These are phyloP conservation scores for Cyaniris semiargus DNA, from an alignment of 2,888 invertebrate species.

Conservation along the genomic window DNA sequence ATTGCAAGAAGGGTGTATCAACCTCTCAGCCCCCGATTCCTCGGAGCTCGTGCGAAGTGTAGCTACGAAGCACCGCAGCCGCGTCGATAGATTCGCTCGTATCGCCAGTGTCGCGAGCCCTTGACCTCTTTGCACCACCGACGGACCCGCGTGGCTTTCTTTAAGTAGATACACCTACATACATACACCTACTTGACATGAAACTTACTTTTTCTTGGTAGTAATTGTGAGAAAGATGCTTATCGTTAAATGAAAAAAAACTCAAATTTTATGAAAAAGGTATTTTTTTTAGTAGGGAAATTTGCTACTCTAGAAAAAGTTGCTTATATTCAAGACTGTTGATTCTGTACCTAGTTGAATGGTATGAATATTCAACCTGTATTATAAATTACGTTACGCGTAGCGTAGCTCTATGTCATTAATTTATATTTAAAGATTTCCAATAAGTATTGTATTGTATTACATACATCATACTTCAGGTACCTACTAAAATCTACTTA, in stretches of 20 bases:
- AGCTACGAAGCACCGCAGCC: neutral
- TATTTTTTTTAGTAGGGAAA: too few relatives aligned
- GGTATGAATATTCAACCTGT: too few relatives aligned
- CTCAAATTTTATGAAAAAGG: too few relatives aligned
- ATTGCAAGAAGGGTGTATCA: too few relatives aligned
- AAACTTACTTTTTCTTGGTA: neutral
- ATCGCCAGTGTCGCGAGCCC: conserved; percentile 7
- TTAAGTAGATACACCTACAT: neutral
- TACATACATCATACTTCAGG: neutral
- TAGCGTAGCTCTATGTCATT: too few relatives aligned
- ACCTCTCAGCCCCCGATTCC: too few relatives aligned
- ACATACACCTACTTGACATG: neutral
- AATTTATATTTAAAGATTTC: neutral
- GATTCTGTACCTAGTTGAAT: too few relatives aligned
- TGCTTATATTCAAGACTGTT: too few relatives aligned
- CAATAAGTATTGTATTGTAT: neutral
- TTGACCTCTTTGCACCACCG: neutral
- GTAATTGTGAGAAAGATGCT: neutral
- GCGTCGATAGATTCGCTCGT: conserved; percentile 1
- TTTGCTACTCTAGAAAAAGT: too few relatives aligned
- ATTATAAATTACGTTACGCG: too few relatives aligned
- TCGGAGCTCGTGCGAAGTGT: neutral
- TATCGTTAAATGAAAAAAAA: too few relatives aligned
- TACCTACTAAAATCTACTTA: neutral
- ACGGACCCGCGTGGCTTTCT: neutral